Evolutionary conservation across 2,888 invertebrate species (phyloP), one percentile per base, ranked within the genome.

Genomic region (Rutpela maculata): DNA sequence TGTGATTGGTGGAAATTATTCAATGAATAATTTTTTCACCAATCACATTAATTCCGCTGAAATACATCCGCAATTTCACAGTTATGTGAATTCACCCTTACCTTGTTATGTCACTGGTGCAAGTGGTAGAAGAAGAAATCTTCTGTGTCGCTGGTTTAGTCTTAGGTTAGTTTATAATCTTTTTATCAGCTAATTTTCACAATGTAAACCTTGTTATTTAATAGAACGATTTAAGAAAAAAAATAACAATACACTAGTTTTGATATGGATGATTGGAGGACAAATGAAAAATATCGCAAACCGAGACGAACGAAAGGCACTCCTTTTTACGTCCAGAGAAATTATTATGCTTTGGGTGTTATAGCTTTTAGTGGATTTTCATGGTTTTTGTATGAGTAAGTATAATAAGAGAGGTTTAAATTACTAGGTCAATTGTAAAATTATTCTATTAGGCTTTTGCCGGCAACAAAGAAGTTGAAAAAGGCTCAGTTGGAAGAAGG

Each of bases 261-360:
- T 72, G 78, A 55, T 76, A 81, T 88, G 87, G 86, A 84, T 81
- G 85, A 89, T 84, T 87, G 86, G 86, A 88, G 88, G 76, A 87
- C 88, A 31, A 87, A 88, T 75, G 86, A 86, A 74, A 85, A 81
- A 75, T 81, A 88, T 63, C 84, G 94, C 88, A 94, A 94, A 91
- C 94, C 94, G 80, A 91, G 94, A 88, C 91, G 92, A 90, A 89
- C 93, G 77, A 91, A 90, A 88, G 94, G 94, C 83, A 94, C 94
- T 60, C 94, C 94, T 62, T 92, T 93, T 67, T 92, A 90, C 80
- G 86, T 84, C 78, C 90, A 91, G 76, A 89, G 93, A 80, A 93
- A 94, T 88, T 89, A 90, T 76, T 89, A 92, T 80, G 92, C 91
- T 12, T 82, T 89, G 19, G 91, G 91, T 35, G 77, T 91, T 10